phyloP scores from a whole-genome alignment of 2,888 invertebrate genomes.

The Eupithecia centaureata region DNA sequence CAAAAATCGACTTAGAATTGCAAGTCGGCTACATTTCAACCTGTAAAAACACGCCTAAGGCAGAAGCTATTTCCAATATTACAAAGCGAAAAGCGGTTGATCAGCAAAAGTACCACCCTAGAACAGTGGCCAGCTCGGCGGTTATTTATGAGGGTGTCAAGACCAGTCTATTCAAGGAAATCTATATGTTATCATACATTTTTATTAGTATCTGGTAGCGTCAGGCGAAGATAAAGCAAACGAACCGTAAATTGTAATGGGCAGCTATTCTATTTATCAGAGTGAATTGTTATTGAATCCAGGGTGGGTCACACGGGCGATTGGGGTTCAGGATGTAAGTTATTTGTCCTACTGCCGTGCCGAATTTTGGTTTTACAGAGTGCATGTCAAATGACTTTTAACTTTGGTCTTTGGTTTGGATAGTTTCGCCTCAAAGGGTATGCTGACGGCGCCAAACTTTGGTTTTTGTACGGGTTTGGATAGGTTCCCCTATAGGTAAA shows the following conservation, averaged over 20 bases:
- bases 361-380: neutral
- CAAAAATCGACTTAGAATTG: no score
- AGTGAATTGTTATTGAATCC: slow-evolving; percentile 51
- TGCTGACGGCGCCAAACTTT: no score
- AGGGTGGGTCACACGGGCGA: slow-evolving; percentile 26
- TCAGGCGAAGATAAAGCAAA: slow-evolving; percentile 63
- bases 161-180: slow-evolving; percentile 33
- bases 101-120: slow-evolving; percentile 17
- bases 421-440: no score
- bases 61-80: neutral
- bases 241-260: slow-evolving; percentile 71
- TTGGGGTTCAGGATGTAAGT: neutral
- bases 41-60: neutral
- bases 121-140: slow-evolving; percentile 29
- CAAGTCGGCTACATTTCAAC: no score
- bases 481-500: no score
- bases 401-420: neutral
- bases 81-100: neutral
- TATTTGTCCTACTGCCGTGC: neutral
- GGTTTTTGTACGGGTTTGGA: no score
- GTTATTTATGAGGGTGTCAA: slow-evolving; percentile 39
- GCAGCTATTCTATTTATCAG: slow-evolving; percentile 65
- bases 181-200: slow-evolving; percentile 41
- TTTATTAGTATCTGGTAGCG: slow-evolving; percentile 58
- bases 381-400: neutral